Evolutionary conservation across 2,888 invertebrate species (phyloP), one percentile per base, ranked within the genome.

Genomic region (Hofmannophila pseudospretella): DNA sequence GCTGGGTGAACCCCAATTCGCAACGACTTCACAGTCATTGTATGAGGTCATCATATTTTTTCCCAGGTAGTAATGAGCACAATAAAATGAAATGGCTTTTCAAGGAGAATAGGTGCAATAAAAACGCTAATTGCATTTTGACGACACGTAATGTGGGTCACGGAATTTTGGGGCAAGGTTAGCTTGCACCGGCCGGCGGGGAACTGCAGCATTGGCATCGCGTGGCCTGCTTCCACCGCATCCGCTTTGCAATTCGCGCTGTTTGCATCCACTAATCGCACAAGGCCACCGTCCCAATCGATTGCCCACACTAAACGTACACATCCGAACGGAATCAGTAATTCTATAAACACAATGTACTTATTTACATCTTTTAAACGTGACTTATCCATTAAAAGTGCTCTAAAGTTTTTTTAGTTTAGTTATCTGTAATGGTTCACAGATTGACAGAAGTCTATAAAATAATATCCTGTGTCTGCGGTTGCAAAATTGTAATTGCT

Each of bases 121-220:
- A 81, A 78, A 79, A 74, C 70, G 64, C 49, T 72, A 62, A 58
- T 64, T 80, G 75, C 77, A 78, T 79, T 82, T 79, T 76, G 72
- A 66, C 66, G 28, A 69, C 66, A 58, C 61, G 61, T 57, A 77
- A 85, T 81, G 81, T 85, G 67, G 84, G 85, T 84, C 84, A 80
- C 59, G 71, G 74, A 75, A 67, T 84, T 80, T 81, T 70, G 76
- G 82, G 69, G 75, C 85, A 85, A 86, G 85, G 85, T 81, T 81
- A 71, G 43, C 52, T 69, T 60, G 41, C 29, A 39, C 45, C 39
- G 52, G 2, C 10, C 26, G 9, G 9, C 26, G 3, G 3, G 16
- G 16, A 5, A 5, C 10, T 2, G 2, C 23, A 8, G 23, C 23
- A 8, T 4, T 8, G 58, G 52, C 47, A 53, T 66, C 53, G 68